Evolutionary conservation across 2,888 invertebrate genomes (phyloP).

Genomic region (Lydus trimaculatus): DNA sequence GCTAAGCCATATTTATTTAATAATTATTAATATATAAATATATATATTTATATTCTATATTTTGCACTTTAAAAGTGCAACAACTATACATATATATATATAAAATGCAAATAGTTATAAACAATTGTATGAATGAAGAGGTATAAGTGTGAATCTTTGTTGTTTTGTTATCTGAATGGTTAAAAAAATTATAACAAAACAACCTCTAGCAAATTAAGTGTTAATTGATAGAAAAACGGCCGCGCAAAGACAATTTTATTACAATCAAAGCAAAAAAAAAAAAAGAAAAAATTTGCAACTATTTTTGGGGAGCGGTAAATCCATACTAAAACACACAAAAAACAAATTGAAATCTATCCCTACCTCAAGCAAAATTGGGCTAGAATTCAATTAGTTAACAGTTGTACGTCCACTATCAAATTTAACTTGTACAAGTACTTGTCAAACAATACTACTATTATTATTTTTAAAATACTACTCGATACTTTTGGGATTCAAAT

Average conservation of each 20-base stretch:
- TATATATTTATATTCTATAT: background rate
- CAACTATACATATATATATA: slow-evolving; percentile 44
- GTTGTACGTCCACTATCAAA: too few relatives aligned
- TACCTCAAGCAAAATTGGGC: too few relatives aligned
- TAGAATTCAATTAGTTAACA: too few relatives aligned
- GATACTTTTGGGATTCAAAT: too few relatives aligned
- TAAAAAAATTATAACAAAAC: background rate
- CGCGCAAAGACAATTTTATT: background rate
- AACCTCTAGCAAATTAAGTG: background rate
- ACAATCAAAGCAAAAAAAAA: background rate
- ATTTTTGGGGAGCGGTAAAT: too few relatives aligned
- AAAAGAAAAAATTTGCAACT: background rate
- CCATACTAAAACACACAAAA: too few relatives aligned
- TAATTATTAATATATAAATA: slow-evolving; percentile 33
- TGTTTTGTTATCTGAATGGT: background rate
- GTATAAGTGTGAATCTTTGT: background rate
- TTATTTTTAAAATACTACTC: too few relatives aligned
- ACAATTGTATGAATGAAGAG: background rate
- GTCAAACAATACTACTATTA: too few relatives aligned
- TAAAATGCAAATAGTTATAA: background rate
- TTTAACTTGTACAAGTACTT: too few relatives aligned
- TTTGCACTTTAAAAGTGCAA: slow-evolving; percentile 58
- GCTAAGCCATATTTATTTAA: slow-evolving; percentile 55
- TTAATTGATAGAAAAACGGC: background rate
- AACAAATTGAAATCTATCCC: too few relatives aligned